Conservation (phyloP, 2,888 invertebrate species). For the Mimumesa dahlbomi region DNA sequence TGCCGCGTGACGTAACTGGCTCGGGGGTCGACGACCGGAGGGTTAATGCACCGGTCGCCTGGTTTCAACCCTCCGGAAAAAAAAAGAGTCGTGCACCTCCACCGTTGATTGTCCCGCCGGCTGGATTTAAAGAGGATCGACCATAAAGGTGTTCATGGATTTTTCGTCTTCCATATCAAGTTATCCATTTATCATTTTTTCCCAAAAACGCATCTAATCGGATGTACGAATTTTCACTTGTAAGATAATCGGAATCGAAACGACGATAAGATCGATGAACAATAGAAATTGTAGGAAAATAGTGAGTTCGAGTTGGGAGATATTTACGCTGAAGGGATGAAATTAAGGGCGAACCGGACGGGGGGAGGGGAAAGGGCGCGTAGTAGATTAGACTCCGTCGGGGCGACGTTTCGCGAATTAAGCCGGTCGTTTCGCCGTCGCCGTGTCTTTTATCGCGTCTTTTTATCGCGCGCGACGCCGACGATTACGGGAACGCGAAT, state of each 20-base stretch:
- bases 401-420: constrained; percentile 14
- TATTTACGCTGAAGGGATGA: too few species aligned
- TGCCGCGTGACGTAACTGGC: constrained; percentile 76
- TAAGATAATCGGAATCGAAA: too few species aligned
- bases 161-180: not conserved
- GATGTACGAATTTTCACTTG: too few species aligned
- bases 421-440: constrained; percentile 5
- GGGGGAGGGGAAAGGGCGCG: not conserved
- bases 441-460: constrained; percentile 49
- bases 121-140: constrained; percentile 53
- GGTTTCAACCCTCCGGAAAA: constrained; percentile 72
- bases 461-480: constrained; percentile 34
- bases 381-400: constrained; percentile 28
- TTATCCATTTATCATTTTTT: not conserved
- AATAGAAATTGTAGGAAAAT: too few species aligned
- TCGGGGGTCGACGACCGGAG: constrained; percentile 77
- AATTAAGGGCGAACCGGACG: too few species aligned
- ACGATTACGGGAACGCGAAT: constrained; percentile 41
- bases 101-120: constrained; percentile 46
- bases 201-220: too few species aligned
- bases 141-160: constrained; percentile 9
- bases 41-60: constrained; percentile 77
- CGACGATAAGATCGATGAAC: too few species aligned
- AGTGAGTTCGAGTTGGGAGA: too few species aligned
- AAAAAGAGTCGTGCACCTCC: constrained; percentile 57